Evolutionary conservation across 2,888 invertebrate genomes (phyloP), one percentile per base, ranked within the genome.

Genomic region (Hirtodrosophila confusa): DNA sequence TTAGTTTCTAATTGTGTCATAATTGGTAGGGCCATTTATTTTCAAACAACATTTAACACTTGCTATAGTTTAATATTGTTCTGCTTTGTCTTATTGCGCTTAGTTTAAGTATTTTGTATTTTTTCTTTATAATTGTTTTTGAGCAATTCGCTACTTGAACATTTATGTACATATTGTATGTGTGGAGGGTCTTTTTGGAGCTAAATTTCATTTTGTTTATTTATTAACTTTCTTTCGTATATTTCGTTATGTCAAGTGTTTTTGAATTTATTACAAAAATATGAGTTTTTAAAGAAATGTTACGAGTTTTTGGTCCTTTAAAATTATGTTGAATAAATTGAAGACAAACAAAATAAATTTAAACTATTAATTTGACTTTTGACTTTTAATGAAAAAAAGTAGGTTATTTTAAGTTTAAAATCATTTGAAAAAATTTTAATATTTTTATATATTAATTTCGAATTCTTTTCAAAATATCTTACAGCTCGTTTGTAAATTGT

Each of bases 31-130:
- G 45, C 44, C 47, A 54, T 74, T 69, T 31, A 8, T 31, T 31
- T 31, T 31, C 5, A 66, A 78, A 86, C 71, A 84, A 86, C 82
- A 78, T 78, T 86, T 78, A 85, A 86, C 87, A 85, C 85, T 73
- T 73, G 68, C 54, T 66, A 75, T 73, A 71, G 31, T 31, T 31
- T 55, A 35, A 50, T 76, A 72, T 61, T 58, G 36, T 58, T 61
- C n/a, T 61, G 53, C 39, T 37, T 9, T 33, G 11, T 41, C 11
- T 43, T 35, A 37, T 54, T 11, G 47, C 27, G 41, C 53, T 62
- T 60, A 31, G 1, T 65, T 41, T 29, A 29, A 23, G 23, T 41
- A 56, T 43, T 68, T 55, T 35, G 24, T 7, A n/a, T 12, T 44
- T 60, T n/a, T 45, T 29, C 33, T 51, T 60, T 66, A 17, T 17